Evolutionary conservation across 1,140 invertebrate species (phyloP).

Genomic region (Drosophila malerkotliana): DNA sequence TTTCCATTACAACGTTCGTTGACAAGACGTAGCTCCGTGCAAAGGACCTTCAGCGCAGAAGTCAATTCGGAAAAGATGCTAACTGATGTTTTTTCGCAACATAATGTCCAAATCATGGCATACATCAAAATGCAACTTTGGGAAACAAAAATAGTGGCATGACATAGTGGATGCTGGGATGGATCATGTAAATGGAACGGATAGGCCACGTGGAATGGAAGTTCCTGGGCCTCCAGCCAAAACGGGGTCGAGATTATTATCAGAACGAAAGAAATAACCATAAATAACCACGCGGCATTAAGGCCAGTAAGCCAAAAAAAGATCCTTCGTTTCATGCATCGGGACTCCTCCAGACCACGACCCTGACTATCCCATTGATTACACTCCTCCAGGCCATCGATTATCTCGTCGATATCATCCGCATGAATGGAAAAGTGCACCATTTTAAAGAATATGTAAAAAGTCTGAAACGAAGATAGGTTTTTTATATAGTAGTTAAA

Average conservation of each 20-base stretch:
- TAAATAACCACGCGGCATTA: constrained; percentile 2
- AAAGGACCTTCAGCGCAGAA: background rate
- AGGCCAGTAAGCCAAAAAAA: constrained; percentile 9
- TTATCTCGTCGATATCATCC: constrained; percentile 31
- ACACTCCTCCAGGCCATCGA: constrained; percentile 29
- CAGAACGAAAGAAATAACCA: background rate
- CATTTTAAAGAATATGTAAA: constrained; percentile 18
- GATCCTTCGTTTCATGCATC: constrained; percentile 10
- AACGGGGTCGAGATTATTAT: constrained; percentile 29
- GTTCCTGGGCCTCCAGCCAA: constrained; percentile 24
- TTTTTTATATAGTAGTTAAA: background rate
- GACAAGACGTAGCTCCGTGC: background rate
- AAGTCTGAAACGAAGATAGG: background rate
- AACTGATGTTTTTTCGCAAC: constrained; percentile 9
- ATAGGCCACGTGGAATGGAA: constrained; percentile 47
- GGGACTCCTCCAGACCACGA: background rate
- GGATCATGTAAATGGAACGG: constrained; percentile 50
- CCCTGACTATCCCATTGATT: constrained; percentile 1
- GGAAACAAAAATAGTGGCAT: constrained; percentile 22
- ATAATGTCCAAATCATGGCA: constrained; percentile 8
- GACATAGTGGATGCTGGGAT: background rate
- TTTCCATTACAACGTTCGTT: background rate
- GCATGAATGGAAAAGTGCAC: constrained; percentile 7
- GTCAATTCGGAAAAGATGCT: constrained; percentile 39
- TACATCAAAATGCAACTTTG: constrained; percentile 16